Percentiles rank a stretch among this genome's conserved stretches.
Evolutionary conservation across 2,888 invertebrate genomes (phyloP).

Genomic region (Cyclophora albipunctata): DNA sequence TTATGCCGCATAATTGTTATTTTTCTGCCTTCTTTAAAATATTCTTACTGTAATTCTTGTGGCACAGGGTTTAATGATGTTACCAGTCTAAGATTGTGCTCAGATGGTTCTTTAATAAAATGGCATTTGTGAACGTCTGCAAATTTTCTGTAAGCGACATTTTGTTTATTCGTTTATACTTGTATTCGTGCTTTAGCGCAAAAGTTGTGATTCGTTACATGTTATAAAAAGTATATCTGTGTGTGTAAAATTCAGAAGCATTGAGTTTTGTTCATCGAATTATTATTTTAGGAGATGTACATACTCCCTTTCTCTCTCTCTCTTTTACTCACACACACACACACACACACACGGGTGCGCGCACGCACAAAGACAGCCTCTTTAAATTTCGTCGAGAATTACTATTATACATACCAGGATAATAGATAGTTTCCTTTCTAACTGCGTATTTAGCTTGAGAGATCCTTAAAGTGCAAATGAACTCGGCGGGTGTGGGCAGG

Average conservation of each 20-base stretch:
- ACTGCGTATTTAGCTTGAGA: conserved; percentile 77
- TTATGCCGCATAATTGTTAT: conserved; percentile 66
- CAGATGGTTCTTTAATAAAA: conserved; percentile 42
- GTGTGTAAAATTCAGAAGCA: no score
- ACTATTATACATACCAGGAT: conserved; percentile 60
- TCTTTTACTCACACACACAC: no score
- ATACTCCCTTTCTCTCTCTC: no score
- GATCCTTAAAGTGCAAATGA: conserved; percentile 78
- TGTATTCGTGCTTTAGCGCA: no score
- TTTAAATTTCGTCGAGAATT: no score
- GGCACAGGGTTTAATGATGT: conserved; percentile 44
- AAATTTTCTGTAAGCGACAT: background rate
- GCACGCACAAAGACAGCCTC: no score
- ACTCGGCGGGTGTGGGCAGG: conserved; percentile 70
- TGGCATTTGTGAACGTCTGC: background rate
- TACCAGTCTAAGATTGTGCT: conserved; percentile 49
- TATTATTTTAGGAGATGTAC: no score
- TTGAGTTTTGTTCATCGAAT: no score
- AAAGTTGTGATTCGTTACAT: no score
- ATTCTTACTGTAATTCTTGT: conserved; percentile 47
- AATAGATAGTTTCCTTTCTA: conserved; percentile 71
- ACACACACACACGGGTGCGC: no score
- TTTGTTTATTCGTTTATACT: background rate
- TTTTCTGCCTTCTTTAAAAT: conserved; percentile 51
- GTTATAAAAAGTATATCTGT: no score